Conservation (phyloP, 2,113 vertebrate species). For the Gadus chalcogrammus region DNA sequence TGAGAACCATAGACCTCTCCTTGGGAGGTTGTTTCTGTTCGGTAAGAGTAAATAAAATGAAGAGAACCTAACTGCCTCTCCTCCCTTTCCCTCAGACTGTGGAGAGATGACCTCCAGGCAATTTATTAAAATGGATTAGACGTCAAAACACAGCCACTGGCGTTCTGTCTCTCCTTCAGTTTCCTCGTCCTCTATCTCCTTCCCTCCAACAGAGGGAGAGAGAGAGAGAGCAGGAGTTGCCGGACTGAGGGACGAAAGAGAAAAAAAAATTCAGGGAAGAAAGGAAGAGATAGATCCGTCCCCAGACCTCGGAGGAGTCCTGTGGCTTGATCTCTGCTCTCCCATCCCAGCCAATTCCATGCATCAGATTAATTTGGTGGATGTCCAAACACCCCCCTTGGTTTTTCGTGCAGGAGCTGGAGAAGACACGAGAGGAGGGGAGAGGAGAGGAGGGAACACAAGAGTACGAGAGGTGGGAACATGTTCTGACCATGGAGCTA, state of each 20-base stretch:
- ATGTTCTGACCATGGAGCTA: too few relatives aligned
- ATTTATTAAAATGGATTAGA: slow-evolving; percentile 56
- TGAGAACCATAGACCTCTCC: too few relatives aligned
- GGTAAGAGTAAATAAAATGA: too few relatives aligned
- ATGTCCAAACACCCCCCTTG: not conserved
- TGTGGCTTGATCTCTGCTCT: not conserved
- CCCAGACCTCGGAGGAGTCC: not conserved
- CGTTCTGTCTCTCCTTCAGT: not conserved
- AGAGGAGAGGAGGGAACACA: not conserved
- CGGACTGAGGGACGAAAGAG: not conserved
- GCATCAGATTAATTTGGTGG: not conserved
- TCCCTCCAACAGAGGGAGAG: not conserved
- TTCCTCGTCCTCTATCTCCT: not conserved
- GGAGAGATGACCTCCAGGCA: slow-evolving; percentile 31
- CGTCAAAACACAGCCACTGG: slow-evolving; percentile 28
- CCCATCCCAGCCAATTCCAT: not conserved
- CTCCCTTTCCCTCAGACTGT: slow-evolving; percentile 16
- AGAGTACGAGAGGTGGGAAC: too few relatives aligned
- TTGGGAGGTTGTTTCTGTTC: too few relatives aligned
- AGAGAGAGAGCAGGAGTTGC: not conserved
- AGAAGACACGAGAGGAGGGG: not conserved
- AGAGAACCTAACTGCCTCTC: too few relatives aligned
- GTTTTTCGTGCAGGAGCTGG: not conserved
- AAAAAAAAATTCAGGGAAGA: not conserved
- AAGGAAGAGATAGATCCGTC: not conserved